These are phyloP conservation scores for Pitangus sulphuratus DNA, from an alignment of 2,797 vertebrate genomes.

Conservation along the genomic window DNA sequence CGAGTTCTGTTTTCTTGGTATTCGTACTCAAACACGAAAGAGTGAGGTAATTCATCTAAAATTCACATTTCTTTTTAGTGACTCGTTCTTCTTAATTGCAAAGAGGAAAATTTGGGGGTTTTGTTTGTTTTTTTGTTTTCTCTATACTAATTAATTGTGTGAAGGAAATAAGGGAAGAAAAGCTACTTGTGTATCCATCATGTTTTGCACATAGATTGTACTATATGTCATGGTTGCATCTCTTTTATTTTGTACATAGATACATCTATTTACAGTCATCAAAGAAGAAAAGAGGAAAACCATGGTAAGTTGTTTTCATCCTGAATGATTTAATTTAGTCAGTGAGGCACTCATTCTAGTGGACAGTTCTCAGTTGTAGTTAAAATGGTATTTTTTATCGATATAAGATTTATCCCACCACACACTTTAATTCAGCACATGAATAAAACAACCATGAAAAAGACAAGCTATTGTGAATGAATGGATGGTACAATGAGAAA, in stretches of 20 bases:
- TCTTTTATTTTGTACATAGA: neutral
- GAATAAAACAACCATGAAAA: conserved; percentile 1
- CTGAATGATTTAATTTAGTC: neutral
- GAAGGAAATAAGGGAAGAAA: neutral
- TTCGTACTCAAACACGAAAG: neutral
- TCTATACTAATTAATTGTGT: neutral
- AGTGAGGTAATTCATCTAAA: neutral
- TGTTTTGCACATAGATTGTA: neutral
- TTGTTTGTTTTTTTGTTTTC: neutral
- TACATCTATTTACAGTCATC: neutral
- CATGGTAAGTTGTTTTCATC: neutral
- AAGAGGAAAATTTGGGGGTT: neutral
- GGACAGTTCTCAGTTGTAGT: neutral
- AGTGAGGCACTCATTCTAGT: neutral
- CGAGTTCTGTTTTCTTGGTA: neutral
- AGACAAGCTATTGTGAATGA: neutral
- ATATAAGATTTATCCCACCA: neutral
- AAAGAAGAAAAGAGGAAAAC: neutral
- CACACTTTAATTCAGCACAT: neutral
- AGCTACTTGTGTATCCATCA: neutral
- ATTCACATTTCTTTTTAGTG: neutral
- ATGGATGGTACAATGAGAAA: neutral
- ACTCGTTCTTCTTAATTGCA: neutral
- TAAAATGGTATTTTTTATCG: neutral
- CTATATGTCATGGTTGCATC: neutral